Conservation (phyloP, 2,113 vertebrate species). For the Ammodytes dubius region DNA sequence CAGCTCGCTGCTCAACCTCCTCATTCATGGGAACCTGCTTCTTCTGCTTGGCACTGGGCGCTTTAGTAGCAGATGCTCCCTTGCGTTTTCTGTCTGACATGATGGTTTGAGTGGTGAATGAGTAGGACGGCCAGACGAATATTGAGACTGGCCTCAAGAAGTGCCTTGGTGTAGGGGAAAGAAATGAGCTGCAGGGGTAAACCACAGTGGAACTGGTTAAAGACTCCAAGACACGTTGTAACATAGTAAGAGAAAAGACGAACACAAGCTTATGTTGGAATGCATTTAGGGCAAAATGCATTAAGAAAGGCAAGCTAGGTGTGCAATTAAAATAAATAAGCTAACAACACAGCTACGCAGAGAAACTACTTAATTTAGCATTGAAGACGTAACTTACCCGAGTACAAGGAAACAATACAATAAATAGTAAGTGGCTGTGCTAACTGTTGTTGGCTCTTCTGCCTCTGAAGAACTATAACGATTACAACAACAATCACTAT, state of each 20-base stretch:
- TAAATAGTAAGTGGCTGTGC: not conserved
- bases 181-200: slow-evolving; percentile 13
- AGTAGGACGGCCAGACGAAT: not conserved
- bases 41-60: slow-evolving; percentile 60
- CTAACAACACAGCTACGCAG: too few species aligned
- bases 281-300: not conserved
- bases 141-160: not conserved
- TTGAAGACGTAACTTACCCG: too few species aligned
- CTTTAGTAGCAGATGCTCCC: not conserved
- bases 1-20: slow-evolving; percentile 7
- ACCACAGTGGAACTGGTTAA: not conserved
- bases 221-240: not conserved
- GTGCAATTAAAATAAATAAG: too few species aligned
- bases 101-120: slow-evolving; percentile 2
- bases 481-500: not conserved
- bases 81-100: slow-evolving; percentile 79
- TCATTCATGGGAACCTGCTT: slow-evolving; percentile 56
- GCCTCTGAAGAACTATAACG: slow-evolving; percentile 8
- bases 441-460: slow-evolving; percentile 14
- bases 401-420: not conserved
- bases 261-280: too few species aligned
- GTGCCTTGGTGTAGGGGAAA: not conserved
- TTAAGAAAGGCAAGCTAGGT: not conserved
- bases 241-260: not conserved
- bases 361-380: too few species aligned